Evolutionary conservation across 2,888 invertebrate genomes (phyloP), one percentile per base, ranked within the genome.

Genomic region (Adelognathus sp.): DNA sequence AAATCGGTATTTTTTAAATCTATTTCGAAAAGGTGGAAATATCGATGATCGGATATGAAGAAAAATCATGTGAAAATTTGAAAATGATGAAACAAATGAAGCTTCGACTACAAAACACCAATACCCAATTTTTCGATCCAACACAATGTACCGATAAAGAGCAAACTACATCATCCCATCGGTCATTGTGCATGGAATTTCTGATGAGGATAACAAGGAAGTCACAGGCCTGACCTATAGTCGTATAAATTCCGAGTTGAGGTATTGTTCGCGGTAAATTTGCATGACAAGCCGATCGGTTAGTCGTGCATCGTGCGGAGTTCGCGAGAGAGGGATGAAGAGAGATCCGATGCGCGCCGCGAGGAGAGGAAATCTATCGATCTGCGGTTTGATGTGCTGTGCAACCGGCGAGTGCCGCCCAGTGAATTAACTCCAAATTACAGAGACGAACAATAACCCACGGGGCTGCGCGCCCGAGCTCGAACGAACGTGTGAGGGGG

Each of bases 391-490:
- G 89, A 90, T 88, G 89, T n/a, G 88, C 87, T 71, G 86, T 86
- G n/a, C n/a, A n/a, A 88, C 87, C 86, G 84, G 86, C 44, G 69
- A 87, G 85, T 86, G 86, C 87, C 85, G 87, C 86, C 87, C 85
- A 86, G 86, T 89, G 90, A 90, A 91, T 90, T 90, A 90, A 89
- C 88, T 88, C 88, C 86, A 89, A 90, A 90, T 90, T 90, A 90
- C 88, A 89, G 88, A 86, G 86, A 87, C 88, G 88, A n/a, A 89
- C 88, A 88, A 89, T 90, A 88, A 88, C 87, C 86, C 83, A 82
- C 84, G 83, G 79, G n/a, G n/a, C n/a, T n/a, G n/a, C 77, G 58
- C 39, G 70, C 33, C 54, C 66, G 33, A 58, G 52, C 29, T 18
- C 24, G 46, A 41, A 29, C 39, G 44, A 54, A 18, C 4, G 31